These are phyloP conservation scores for Melanargia galathea DNA, from an alignment of 2,888 invertebrate species.

Conservation along the genomic window DNA sequence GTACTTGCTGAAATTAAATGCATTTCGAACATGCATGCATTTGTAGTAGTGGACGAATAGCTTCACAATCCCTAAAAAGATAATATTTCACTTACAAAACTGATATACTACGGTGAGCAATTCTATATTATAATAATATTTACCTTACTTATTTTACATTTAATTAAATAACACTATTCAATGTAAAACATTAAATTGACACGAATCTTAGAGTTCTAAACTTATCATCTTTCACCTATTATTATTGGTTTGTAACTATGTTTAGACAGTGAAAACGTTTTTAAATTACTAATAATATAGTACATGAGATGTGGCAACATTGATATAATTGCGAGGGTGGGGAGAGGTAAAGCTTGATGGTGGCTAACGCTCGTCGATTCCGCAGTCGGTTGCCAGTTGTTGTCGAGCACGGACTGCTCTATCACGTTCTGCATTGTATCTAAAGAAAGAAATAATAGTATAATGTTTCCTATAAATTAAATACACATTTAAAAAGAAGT, in stretches of 20 bases:
- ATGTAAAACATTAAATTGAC: constrained; percentile 49
- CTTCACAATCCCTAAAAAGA: not conserved
- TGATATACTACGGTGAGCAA: constrained; percentile 17
- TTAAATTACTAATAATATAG: constrained; percentile 47
- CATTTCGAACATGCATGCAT: not conserved
- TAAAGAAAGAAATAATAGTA: constrained; percentile 45
- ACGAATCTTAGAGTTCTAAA: constrained; percentile 41
- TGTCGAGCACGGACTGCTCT: constrained; percentile 78
- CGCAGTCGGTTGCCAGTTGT: constrained; percentile 77
- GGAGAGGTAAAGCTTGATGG: constrained; percentile 55
- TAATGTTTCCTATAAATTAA: too few species aligned
- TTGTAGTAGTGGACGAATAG: not conserved
- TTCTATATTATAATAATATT: constrained; percentile 15
- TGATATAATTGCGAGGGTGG: constrained; percentile 53
- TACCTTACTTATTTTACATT: constrained; percentile 27
- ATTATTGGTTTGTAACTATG: constrained; percentile 45
- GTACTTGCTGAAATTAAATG: not conserved
- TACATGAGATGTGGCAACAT: constrained; percentile 52
- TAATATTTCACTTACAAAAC: constrained; percentile 8
- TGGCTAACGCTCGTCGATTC: constrained; percentile 64
- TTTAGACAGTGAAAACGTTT: constrained; percentile 42
- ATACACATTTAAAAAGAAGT: not conserved
- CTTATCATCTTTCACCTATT: constrained; percentile 68
- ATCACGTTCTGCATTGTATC: constrained; percentile 80
- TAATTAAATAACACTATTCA: constrained; percentile 30